phyloP scores from a whole-genome alignment of 2,797 vertebrate genomes.

The Rhyacichthys aspro region DNA sequence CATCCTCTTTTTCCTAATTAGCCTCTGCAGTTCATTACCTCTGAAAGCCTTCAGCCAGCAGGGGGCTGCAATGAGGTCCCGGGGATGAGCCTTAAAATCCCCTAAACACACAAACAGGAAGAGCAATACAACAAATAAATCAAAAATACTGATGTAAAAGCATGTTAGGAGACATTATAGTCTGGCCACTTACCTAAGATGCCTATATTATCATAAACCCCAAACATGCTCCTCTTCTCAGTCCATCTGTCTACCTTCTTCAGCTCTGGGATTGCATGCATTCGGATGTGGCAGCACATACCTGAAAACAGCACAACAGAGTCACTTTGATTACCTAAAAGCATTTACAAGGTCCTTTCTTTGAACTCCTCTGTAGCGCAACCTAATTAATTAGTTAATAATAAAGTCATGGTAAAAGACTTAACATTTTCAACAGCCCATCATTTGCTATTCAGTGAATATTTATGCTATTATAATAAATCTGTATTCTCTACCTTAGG shows the following conservation, averaged over 20 bases:
- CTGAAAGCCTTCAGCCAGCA: constrained; percentile 88
- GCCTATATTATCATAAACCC: constrained; percentile 93
- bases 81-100: constrained; percentile 90
- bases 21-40: constrained; percentile 91
- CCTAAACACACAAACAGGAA: constrained; percentile 71
- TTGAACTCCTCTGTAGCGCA: too few relatives aligned
- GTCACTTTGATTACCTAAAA: not conserved
- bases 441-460: too few relatives aligned
- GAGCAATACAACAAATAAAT: not conserved
- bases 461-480: too few relatives aligned
- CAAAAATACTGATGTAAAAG: not conserved
- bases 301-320: constrained; percentile 53
- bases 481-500: too few relatives aligned
- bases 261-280: constrained; percentile 77
- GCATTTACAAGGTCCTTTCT: too few relatives aligned
- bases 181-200: constrained; percentile 83
- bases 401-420: too few relatives aligned
- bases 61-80: constrained; percentile 86
- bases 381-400: too few relatives aligned
- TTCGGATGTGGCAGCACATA: constrained; percentile 66
- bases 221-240: constrained; percentile 89
- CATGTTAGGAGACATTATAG: not conserved
- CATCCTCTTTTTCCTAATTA: constrained; percentile 88
- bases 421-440: too few relatives aligned
- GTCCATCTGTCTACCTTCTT: constrained; percentile 91